Evolutionary conservation across 2,113 vertebrate genomes (phyloP), one percentile per base, ranked within the genome.

Genomic region (Mobula birostris): DNA sequence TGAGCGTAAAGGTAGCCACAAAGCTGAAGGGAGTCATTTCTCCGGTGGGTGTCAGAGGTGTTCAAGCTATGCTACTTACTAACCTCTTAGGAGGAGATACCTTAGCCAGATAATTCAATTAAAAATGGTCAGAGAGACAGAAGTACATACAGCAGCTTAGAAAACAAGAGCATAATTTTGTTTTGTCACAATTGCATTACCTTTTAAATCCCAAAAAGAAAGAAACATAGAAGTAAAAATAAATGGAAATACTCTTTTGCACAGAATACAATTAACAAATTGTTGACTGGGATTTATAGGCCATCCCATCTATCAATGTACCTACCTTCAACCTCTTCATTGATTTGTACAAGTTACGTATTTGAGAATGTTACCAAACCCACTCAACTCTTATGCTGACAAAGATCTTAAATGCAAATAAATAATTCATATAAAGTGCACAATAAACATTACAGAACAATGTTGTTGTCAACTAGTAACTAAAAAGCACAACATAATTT

Each of bases 371-470:
- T 94, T 95, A 95, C 95, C 95, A 94, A 88, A 94, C 94, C 95
- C 94, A 93, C 95, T 94, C 76, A 94, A 95, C 93, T 95, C 95
- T 95, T 95, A 94, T 95, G 94, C 94, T 95, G 96, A 97, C 95
- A 96, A 95, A 95, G 94, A 96, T 94, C 96, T 96, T 95, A 94
- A 96, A 96, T 95, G 94, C 36, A 94, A 95, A 95, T 97, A 94
- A 97, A 97, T 96, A 96, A 97, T 98, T 97, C 95, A 98, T 96
- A 95, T 32, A 83, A 95, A 96, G 96, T 96, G 94, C 96, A 96
- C 95, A 95, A 96, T 96, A 97, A 96, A 97, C 96, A 97, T 96
- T 96, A 95, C 95, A 94, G 95, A 95, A 96, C 96, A 96, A 97
- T 96, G 97, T 96, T 96, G 97, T 96, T 96, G 95, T 96, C 96